Evolutionary conservation across 2,113 vertebrate genomes (phyloP), one percentile per base, ranked within the genome.

Genomic region (Galemys pyrenaicus): DNA sequence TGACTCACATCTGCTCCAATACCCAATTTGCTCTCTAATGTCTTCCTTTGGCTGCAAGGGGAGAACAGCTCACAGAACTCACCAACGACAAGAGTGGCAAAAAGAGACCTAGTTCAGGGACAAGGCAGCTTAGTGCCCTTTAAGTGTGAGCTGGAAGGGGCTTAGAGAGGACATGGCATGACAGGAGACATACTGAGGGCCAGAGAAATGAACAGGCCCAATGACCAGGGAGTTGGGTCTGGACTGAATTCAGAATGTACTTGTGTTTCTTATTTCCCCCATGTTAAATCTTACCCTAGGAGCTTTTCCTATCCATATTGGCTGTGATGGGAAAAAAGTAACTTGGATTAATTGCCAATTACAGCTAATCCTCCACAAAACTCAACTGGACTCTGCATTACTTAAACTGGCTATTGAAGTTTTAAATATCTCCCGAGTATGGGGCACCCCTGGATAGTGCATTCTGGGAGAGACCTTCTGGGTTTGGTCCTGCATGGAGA

Each of bases 1-100:
- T 97, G 98, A 97, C 97, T 98, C 97, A 82, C 98, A 98, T 98
- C 98, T 98, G 98, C 93, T 98, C 94, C 94, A 54, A 89, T 94
- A 96, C 87, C 96, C 96, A 94, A 97, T 98, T 98, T 97, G 92
- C 96, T 97, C 96, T 93, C 80, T 97, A 96, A 97, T 96, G 96
- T 96, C 96, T 97, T 86, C 6, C 97, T 97, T 86, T 5, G 37
- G 96, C 93, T 95, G 95, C 64, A 71, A 96, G 87, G 85, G 75
- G 65, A 96, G 91, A 95, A 92, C 74, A 95, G 92, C 67, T 97
- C 73, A 54, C 60, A 28, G 26, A 94, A 71, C 74, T 96, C 95
- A 89, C 88, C 89, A 95, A 73, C 0, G 9, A 39, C 32, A 49
- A 90, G 56, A 86, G 60, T 0, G 1, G 46, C 17, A 17, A 26